Evolutionary conservation across 2,113 vertebrate genomes (phyloP).

Genomic region (Hiodon alosoides): DNA sequence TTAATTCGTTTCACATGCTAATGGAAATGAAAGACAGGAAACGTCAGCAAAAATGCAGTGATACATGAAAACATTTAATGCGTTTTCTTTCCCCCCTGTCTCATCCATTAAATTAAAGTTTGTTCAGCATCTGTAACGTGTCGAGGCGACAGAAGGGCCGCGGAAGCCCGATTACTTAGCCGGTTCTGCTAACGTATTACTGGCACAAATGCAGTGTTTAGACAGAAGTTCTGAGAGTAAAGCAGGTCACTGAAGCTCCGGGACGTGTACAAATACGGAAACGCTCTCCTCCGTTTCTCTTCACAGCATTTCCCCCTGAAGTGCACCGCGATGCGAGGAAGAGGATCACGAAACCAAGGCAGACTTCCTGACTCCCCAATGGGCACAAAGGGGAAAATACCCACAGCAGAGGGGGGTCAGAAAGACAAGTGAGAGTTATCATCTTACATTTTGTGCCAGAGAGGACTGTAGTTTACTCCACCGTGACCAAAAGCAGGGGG

Average conservation of each 20-base stretch:
- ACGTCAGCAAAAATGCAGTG: conserved; percentile 71
- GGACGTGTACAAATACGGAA: too few species aligned
- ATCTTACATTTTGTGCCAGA: neutral
- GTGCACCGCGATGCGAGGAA: neutral
- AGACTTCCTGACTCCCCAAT: neutral
- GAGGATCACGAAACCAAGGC: neutral
- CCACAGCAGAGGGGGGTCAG: neutral
- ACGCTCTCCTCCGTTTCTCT: neutral
- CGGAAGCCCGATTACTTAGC: conserved; percentile 31
- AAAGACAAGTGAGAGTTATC: neutral
- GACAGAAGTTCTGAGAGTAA: neutral
- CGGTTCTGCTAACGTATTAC: conserved; percentile 29
- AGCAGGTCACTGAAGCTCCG: neutral
- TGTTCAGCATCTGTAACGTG: conserved; percentile 48
- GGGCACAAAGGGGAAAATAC: neutral
- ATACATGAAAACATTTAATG: conserved; percentile 71
- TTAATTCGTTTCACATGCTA: conserved; percentile 70
- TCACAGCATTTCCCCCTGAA: too few species aligned
- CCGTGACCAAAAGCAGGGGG: neutral
- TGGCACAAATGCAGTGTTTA: neutral
- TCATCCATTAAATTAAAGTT: conserved; percentile 57
- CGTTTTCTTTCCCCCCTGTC: conserved; percentile 49
- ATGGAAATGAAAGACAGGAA: conserved; percentile 57
- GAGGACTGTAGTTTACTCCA: neutral
- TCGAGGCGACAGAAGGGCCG: conserved; percentile 1